Evolutionary conservation across 1,140 invertebrate species (phyloP), one percentile per base, ranked within the genome.

Genomic region (Drosophila micromelanica): DNA sequence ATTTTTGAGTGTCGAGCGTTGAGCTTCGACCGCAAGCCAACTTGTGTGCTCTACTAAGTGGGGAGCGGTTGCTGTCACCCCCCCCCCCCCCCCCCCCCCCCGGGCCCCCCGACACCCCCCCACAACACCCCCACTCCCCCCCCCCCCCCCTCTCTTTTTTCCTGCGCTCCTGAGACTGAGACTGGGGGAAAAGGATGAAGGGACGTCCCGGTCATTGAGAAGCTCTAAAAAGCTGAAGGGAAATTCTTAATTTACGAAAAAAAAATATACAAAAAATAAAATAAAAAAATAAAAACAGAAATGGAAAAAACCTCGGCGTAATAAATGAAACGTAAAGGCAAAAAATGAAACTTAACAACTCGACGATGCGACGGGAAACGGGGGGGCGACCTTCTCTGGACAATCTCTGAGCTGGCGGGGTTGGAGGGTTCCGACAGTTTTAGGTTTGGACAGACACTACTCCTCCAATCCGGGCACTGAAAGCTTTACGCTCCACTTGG

Each of bases 401-500:
- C 80, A 84, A 85, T 85, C 80, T 63, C 40, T 54, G 63, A 23
- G 57, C 61, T 27, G 37, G 52, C 11, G 12, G 55, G 9, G n/a
- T 13, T 13, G 40, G 13, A 55, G 64, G 52, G 49, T 37, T 27
- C 71, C 43, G 55, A 73, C 69, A 73, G 61, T 79, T 74, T 79
- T 79, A 45, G 70, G 64, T 78, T 78, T 49, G 35, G 37, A 68
- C 27, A 35, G 51, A 27, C 62, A 55, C 42, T 61, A 27, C 38
- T 45, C 40, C 49, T 52, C 43, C 46, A 51, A 60, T 54, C 60
- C 52, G 80, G 73, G 81, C 82, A 81, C 78, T 86, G 82, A 86
- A 86, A 81, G 81, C 82, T 81, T 87, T 78, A 69, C 82, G 78
- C 78, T 87, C 81, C 82, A 87, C 81, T 86, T 85, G 81, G 64